Base-by-base conservation (phyloP, 1,140 invertebrate genomes). In the Aphaenogaster ashmeadi region DNA sequence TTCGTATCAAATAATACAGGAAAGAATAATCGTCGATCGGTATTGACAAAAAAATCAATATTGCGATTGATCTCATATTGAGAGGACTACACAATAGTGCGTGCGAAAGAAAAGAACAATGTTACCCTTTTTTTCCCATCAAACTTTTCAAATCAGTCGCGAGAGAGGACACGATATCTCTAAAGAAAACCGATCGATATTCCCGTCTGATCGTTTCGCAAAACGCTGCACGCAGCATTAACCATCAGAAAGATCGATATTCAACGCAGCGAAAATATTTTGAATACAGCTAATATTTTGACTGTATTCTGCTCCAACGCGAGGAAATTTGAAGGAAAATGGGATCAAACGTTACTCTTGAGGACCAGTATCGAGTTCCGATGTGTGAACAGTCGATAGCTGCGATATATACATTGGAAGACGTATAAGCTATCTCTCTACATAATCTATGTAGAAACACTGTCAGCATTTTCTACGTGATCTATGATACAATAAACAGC, bases 1-100 rank as follows among this genome's bases (percentile, higher is more conserved):
- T 54, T 67, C n/a, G 33, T 60, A 52, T 67, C 44, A 69, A 41
- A 69, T 41, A 81, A 56, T n/a, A 33, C 4, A 41, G 13, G 15
- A 56, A 71, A 71, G 41, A 52, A 50, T 62, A 71, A 81, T 71
- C 64, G 33, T 38, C 27, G 8, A 71, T 81, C n/a, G 38, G 21
- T 71, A 58, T 81, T 81, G 66, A 81, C 21, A 38, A 81, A 33
- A 81, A 80, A 71, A 71, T 44, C 66, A 81, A 81, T 71, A 81
- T 27, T 15, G n/a, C 64, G 38, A 71, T 69, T 71, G 41, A 81
- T 38, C 66, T 69, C 36, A 27, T 44, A 56, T 41, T 69, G 60
- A 81, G 50, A 54, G 0, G n/a, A 33, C 15, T 21, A 44, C 3
- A 69, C 47, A 81, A 81, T 69, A 54, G 7, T 50, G 27, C 62